These are phyloP conservation scores for Epinephelus lanceolatus DNA, from an alignment of 2,113 vertebrate genomes.

Conservation along the genomic window DNA sequence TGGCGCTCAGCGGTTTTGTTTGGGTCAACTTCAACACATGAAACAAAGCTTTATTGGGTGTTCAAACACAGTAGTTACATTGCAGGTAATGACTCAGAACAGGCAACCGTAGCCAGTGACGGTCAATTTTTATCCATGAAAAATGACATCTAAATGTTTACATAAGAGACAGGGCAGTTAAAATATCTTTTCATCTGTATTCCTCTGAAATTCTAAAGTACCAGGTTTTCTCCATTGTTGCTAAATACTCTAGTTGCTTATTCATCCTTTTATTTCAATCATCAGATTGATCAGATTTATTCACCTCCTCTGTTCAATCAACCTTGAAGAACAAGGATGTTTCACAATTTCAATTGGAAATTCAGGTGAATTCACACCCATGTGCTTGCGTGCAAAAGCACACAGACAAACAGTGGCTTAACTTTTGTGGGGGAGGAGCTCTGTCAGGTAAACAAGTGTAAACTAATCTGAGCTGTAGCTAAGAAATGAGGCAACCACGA, in stretches of 20 bases:
- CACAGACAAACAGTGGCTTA: slow-evolving; percentile 2
- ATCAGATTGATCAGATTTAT: not conserved
- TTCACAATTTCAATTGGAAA: not conserved
- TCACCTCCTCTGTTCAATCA: not conserved
- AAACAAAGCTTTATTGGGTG: not conserved
- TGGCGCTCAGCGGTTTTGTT: slow-evolving; percentile 47
- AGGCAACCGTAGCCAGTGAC: not conserved
- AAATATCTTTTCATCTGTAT: slow-evolving; percentile 3
- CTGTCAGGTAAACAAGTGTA: slow-evolving; percentile 21
- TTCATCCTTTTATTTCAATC: not conserved
- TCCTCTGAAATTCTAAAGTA: not conserved
- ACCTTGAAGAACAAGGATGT: not conserved
- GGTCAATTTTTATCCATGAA: not conserved
- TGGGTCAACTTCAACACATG: slow-evolving; percentile 15
- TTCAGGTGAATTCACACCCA: not conserved
- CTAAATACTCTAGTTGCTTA: not conserved
- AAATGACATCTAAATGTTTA: not conserved
- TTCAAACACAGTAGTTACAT: not conserved
- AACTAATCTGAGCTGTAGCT: slow-evolving; percentile 20
- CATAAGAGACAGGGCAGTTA: not conserved
- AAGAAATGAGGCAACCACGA: slow-evolving; percentile 26
- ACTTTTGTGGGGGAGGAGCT: not conserved
- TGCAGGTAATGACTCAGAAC: not conserved
- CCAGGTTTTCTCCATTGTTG: not conserved
- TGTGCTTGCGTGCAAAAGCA: slow-evolving; percentile 34